phyloP scores from a whole-genome alignment of 2,797 vertebrate species.

The Micrastur ruficollis region DNA sequence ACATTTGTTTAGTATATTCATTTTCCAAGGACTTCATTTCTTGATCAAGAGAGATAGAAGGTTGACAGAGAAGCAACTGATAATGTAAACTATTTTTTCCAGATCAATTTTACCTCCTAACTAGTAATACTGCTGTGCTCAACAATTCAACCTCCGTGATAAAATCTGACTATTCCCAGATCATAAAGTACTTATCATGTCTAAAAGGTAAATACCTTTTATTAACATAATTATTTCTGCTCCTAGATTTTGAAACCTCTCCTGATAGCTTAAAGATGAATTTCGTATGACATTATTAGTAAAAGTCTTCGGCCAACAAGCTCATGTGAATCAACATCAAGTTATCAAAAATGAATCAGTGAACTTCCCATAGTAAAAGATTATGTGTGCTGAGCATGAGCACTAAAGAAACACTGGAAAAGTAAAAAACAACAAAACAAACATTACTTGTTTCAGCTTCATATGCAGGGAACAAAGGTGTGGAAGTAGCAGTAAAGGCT shows the following conservation, averaged over 20 bases:
- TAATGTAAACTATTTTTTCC: conserved; percentile 12
- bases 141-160: not conserved
- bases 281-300: not conserved
- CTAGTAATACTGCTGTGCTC: not conserved
- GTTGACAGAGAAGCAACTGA: conserved; percentile 22
- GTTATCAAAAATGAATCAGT: not conserved
- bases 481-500: not conserved
- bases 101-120: conserved; percentile 16
- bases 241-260: conserved; percentile 11
- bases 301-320: not conserved
- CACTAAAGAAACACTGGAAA: not conserved
- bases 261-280: not conserved
- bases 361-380: not conserved
- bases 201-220: not conserved
- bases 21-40: conserved; percentile 22
- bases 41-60: conserved; percentile 19
- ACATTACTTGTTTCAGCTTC: not conserved
- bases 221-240: conserved; percentile 17
- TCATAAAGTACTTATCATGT: not conserved
- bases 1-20: conserved; percentile 43
- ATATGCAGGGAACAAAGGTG: not conserved
- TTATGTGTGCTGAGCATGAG: not conserved
- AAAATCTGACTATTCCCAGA: not conserved
- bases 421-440: not conserved
- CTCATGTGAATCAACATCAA: not conserved